phyloP scores from a whole-genome alignment of 2,888 invertebrate genomes.

The Machimus atricapillus region DNA sequence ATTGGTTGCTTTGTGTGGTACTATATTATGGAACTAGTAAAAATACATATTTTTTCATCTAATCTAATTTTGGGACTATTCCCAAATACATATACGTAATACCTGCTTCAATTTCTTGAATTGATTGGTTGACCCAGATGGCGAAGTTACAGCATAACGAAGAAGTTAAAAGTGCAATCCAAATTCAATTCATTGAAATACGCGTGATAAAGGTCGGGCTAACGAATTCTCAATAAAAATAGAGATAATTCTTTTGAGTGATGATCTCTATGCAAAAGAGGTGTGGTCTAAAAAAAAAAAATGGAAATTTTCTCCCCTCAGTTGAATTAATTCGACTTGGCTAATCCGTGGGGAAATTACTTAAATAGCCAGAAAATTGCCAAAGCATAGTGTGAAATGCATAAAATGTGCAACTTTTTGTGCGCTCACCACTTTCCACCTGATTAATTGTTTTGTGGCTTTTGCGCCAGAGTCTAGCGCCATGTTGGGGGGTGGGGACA shows the following conservation, averaged over 20 bases:
- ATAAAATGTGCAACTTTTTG: not conserved
- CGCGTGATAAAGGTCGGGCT: not conserved
- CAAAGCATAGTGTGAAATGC: not conserved
- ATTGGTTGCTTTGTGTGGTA: too few species aligned
- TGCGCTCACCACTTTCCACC: not conserved
- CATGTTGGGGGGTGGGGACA: not conserved
- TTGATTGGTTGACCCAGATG: not conserved
- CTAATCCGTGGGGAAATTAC: not conserved
- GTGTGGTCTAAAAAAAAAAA: not conserved
- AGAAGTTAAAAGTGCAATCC: not conserved
- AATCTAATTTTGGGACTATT: too few species aligned
- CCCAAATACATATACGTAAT: too few species aligned
- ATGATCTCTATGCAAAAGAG: not conserved
- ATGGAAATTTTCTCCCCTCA: not conserved
- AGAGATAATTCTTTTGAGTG: not conserved
- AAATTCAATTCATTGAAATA: not conserved
- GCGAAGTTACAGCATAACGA: not conserved
- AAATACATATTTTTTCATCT: too few species aligned
- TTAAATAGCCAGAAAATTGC: not conserved
- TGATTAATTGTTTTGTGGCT: not conserved
- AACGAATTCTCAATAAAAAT: not conserved
- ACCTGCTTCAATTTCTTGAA: not conserved
- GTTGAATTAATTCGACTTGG: not conserved
- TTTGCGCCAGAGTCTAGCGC: not conserved
- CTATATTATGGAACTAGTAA: too few species aligned